Evolutionary conservation across 2,113 vertebrate species (phyloP).

Genomic region (Mohoua ochrocephala): DNA sequence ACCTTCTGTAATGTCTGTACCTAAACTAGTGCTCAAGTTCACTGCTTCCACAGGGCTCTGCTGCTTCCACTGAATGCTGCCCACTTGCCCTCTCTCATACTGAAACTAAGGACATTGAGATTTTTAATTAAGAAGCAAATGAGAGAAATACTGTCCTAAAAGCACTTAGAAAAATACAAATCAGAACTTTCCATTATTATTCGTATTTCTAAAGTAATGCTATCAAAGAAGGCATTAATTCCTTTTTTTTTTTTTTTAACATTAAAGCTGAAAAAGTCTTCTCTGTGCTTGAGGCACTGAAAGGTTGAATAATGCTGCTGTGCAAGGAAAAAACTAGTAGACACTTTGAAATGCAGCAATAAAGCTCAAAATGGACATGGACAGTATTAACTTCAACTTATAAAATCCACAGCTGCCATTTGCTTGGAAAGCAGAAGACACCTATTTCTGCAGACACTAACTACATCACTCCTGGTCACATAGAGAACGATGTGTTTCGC

Average conservation of each 20-base stretch:
- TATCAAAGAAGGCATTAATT: not conserved
- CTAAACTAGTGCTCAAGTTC: not conserved
- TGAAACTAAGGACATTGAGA: not conserved
- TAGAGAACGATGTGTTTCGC: not conserved
- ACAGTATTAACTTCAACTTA: slow-evolving; percentile 4
- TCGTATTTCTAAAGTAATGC: not conserved
- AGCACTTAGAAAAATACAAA: not conserved
- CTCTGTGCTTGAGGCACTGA: not conserved
- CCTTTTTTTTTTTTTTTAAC: not conserved
- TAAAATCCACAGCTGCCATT: not conserved
- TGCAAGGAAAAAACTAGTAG: not conserved
- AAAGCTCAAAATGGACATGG: not conserved
- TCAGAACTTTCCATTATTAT: not conserved
- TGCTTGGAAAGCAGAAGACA: slow-evolving; percentile 16
- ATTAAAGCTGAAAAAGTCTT: not conserved
- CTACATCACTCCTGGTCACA: slow-evolving; percentile 8
- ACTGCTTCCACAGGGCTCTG: not conserved
- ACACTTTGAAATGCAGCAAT: not conserved
- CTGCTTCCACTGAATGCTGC: not conserved
- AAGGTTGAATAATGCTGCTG: not conserved
- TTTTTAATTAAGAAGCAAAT: not conserved
- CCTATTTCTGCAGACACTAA: slow-evolving; percentile 32
- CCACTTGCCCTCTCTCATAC: not conserved
- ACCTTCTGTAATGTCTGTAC: not conserved
- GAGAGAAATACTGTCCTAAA: not conserved